Evolutionary conservation across 2,888 invertebrate species (phyloP).

Genomic region (Hermodice carunculata): DNA sequence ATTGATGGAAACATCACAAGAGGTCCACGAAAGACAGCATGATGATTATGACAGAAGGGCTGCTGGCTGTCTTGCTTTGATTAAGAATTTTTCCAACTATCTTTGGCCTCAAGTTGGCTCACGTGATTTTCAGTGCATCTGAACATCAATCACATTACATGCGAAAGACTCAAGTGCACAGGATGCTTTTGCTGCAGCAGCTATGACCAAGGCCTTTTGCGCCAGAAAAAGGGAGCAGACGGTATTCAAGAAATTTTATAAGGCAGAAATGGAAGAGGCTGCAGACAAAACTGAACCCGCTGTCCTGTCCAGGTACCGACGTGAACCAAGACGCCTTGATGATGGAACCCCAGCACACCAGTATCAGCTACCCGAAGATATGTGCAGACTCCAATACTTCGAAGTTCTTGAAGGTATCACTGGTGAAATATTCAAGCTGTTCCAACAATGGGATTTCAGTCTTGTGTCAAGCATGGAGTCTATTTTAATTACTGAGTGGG

Average conservation of each 20-base stretch:
- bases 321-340: not conserved
- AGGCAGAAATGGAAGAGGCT: not conserved
- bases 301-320: not conserved
- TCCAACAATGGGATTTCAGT: not conserved
- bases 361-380: not conserved
- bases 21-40: not conserved
- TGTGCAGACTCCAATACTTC: not conserved
- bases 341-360: not conserved
- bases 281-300: not conserved
- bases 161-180: constrained; percentile 1
- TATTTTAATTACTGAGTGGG: too few species aligned
- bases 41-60: constrained; percentile 6
- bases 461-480: too few species aligned
- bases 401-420: not conserved
- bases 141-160: constrained; percentile 5
- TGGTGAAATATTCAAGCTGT: not conserved
- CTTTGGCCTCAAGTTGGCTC: constrained; percentile 1
- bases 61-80: not conserved
- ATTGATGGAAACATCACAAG: not conserved
- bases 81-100: not conserved
- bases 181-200: not conserved
- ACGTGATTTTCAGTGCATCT: not conserved
- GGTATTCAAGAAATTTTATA: not conserved
- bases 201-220: not conserved
- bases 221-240: not conserved